Percentiles rank a stretch among this genome's conserved stretches.
These are phyloP conservation scores for Pentalonia nigronervosa DNA, from an alignment of 1,140 invertebrate genomes.

Conservation along the genomic window DNA sequence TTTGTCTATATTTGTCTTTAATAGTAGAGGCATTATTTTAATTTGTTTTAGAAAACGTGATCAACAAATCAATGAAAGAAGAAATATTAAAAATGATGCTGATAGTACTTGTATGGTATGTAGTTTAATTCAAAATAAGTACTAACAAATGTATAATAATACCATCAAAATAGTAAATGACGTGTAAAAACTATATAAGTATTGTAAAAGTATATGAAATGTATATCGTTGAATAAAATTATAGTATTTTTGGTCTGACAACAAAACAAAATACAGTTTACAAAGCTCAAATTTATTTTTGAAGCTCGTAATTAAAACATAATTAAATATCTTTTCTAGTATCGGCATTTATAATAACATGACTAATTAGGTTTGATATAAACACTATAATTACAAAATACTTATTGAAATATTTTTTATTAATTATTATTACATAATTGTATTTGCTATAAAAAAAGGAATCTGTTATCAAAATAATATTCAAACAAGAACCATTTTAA, in stretches of 20 bases:
- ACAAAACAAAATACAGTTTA: too few species aligned
- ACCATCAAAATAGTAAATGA: not conserved
- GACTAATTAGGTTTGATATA: not conserved
- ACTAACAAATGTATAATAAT: not conserved
- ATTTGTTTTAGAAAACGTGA: slow-evolving; percentile 47
- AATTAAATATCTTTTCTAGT: not conserved
- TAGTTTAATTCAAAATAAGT: not conserved
- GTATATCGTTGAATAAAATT: too few species aligned
- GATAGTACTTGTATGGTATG: slow-evolving; percentile 11
- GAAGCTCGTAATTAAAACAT: not conserved
- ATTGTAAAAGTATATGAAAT: too few species aligned
- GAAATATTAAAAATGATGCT: slow-evolving; percentile 17
- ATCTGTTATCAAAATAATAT: too few species aligned
- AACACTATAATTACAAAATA: not conserved
- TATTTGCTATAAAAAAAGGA: not conserved
- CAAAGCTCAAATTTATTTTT: not conserved
- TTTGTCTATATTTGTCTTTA: not conserved
- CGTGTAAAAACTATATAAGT: not conserved
- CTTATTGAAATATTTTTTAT: not conserved
- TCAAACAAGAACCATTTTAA: not conserved
- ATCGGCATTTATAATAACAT: not conserved
- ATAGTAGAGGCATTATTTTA: not conserved
- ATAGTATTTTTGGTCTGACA: too few species aligned
- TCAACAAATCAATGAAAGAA: slow-evolving; percentile 22
- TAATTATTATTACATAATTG: not conserved